Conservation (phyloP, 2,888 invertebrate species). For the Pollenia griseotomentosa region DNA sequence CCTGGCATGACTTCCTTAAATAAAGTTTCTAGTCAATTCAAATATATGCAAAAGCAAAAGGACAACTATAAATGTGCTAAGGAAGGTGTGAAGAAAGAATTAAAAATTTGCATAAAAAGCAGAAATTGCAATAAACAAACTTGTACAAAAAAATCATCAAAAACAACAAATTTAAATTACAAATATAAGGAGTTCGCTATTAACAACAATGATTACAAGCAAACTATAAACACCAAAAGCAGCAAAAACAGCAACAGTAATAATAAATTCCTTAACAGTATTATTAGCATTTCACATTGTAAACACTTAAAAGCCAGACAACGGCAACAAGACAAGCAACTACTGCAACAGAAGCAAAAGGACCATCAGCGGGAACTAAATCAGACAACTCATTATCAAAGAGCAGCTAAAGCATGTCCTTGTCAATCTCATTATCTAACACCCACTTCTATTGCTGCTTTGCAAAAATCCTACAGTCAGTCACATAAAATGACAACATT, state of each 20-base stretch:
- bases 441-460: not conserved
- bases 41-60: not conserved
- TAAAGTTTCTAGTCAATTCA: conserved; percentile 2
- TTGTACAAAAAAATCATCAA: not conserved
- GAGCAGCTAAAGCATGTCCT: conserved; percentile 9
- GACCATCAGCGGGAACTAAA: not conserved
- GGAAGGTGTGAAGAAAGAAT: not conserved
- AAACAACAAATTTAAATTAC: conserved; percentile 11
- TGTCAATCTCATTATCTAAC: not conserved
- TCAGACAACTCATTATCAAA: conserved; percentile 4
- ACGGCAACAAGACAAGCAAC: not conserved
- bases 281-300: conserved; percentile 43
- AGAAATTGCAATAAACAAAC: conserved; percentile 25
- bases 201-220: not conserved
- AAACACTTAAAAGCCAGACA: conserved; percentile 18
- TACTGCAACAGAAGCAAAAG: not conserved
- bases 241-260: not conserved
- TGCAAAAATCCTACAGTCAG: not conserved
- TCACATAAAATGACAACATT: not conserved
- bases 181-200: conserved; percentile 14
- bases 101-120: conserved; percentile 15
- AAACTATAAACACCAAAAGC: not conserved
- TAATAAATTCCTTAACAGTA: conserved; percentile 24
- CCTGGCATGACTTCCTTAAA: conserved; percentile 3
- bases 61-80: not conserved